Evolutionary conservation across 2,797 vertebrate genomes (phyloP).

Genomic region (Hybognathus amarus): DNA sequence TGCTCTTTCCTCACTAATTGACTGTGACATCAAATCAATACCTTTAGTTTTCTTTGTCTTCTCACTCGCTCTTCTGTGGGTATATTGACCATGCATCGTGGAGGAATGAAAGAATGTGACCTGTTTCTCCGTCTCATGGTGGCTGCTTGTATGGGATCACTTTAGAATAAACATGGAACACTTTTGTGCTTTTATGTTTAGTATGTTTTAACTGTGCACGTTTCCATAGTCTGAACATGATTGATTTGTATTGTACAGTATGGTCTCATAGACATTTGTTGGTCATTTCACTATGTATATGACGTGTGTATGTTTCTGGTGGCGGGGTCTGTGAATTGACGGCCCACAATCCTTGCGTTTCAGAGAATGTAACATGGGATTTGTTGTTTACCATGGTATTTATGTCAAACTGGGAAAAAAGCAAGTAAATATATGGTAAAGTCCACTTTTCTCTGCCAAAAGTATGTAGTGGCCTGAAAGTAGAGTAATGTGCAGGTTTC

Average conservation of each 20-base stretch:
- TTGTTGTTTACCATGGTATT: conserved; percentile 9
- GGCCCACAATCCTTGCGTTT: neutral
- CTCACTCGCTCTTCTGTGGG: conserved; percentile 54
- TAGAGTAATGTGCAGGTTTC: neutral
- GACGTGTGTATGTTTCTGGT: neutral
- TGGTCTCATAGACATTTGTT: neutral
- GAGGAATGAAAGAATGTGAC: conserved; percentile 61
- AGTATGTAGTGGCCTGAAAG: neutral
- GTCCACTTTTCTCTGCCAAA: neutral
- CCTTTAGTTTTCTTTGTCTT: conserved; percentile 67
- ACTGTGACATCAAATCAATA: conserved; percentile 77
- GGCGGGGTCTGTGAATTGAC: neutral
- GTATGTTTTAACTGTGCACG: neutral
- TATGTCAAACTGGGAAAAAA: neutral
- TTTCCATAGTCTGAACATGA: neutral
- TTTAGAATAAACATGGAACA: conserved; percentile 12
- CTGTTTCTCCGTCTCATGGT: conserved; percentile 48
- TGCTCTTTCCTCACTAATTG: conserved; percentile 67
- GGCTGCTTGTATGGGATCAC: neutral
- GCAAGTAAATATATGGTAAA: neutral
- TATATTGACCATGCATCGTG: conserved; percentile 51
- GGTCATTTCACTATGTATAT: conserved; percentile 19
- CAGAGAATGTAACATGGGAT: neutral
- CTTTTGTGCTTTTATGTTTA: neutral
- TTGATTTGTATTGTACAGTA: neutral